Percentiles rank a stretch among this genome's conserved stretches.
phyloP scores from a whole-genome alignment of 37 sponge, comb jelly and placozoan genomes.

The Theonella swinhoei region DNA sequence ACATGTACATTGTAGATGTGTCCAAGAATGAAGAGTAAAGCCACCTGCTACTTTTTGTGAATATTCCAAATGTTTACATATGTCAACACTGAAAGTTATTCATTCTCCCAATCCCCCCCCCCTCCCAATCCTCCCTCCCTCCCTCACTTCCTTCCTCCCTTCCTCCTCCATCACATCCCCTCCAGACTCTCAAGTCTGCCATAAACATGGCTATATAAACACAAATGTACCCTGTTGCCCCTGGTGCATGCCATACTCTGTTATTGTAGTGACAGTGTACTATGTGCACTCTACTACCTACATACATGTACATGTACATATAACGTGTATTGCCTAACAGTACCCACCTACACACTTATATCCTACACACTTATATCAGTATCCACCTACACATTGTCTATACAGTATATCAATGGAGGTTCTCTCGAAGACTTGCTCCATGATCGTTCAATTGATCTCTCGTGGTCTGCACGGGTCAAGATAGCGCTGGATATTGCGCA shows the following conservation, averaged over 20 bases:
- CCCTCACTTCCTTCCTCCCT: constrained; percentile 10
- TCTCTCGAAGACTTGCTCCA: constrained; percentile 77
- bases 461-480: constrained; percentile 71
- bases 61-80: neutral
- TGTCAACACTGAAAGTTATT: neutral
- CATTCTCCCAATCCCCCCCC: neutral
- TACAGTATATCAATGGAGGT: constrained; percentile 91
- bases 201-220: too few relatives aligned
- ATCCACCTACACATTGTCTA: neutral
- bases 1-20: too few relatives aligned
- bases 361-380: too few relatives aligned
- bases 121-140: neutral
- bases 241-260: too few relatives aligned
- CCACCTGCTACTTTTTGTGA: too few relatives aligned
- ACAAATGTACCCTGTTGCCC: too few relatives aligned
- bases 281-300: neutral
- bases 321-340: neutral
- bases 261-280: too few relatives aligned
- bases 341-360: neutral
- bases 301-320: neutral
- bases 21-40: too few relatives aligned
- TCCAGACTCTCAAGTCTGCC: constrained; percentile 7
- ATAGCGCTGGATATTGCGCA: constrained; percentile 77
- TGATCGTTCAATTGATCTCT: constrained; percentile 24
- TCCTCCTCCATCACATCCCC: neutral